phyloP scores from a whole-genome alignment of 2,888 invertebrate genomes.

The Nemotelus nigrinus region DNA sequence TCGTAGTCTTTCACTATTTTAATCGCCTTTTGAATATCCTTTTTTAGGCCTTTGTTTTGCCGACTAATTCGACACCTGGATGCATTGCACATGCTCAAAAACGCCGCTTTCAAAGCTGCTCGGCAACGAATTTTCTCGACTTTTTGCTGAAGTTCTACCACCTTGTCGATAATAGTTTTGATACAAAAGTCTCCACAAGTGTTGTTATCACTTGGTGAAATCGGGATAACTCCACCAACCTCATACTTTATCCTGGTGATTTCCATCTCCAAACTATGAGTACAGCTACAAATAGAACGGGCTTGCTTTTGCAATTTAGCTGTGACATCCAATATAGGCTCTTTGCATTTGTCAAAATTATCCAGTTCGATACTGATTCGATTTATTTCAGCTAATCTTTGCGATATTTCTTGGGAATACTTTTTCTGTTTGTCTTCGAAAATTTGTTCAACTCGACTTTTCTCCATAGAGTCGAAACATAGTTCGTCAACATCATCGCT shows the following conservation, averaged over 20 bases:
- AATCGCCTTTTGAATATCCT: background rate
- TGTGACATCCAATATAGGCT: background rate
- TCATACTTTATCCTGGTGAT: background rate
- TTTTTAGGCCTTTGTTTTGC: background rate
- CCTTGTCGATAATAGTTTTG: background rate
- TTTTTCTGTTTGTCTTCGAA: slow-evolving; percentile 3
- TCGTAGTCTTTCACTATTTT: background rate
- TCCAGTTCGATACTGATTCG: background rate
- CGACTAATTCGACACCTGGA: background rate
- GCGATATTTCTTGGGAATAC: background rate
- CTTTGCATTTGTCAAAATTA: background rate
- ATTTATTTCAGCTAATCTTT: background rate
- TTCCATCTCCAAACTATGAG: background rate
- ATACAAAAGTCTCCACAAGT: background rate
- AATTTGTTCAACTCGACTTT: background rate
- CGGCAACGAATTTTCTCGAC: background rate
- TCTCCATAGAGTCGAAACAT: background rate
- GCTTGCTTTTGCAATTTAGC: background rate
- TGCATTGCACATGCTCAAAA: background rate
- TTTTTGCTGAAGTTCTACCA: slow-evolving; percentile 3
- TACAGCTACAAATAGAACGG: background rate
- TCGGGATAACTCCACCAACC: background rate
- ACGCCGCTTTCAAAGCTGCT: background rate
- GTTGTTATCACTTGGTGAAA: background rate
- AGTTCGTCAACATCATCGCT: background rate